These are phyloP conservation scores for Brachyhypopomus gauderio DNA, from an alignment of 2,113 vertebrate genomes.

Conservation along the genomic window DNA sequence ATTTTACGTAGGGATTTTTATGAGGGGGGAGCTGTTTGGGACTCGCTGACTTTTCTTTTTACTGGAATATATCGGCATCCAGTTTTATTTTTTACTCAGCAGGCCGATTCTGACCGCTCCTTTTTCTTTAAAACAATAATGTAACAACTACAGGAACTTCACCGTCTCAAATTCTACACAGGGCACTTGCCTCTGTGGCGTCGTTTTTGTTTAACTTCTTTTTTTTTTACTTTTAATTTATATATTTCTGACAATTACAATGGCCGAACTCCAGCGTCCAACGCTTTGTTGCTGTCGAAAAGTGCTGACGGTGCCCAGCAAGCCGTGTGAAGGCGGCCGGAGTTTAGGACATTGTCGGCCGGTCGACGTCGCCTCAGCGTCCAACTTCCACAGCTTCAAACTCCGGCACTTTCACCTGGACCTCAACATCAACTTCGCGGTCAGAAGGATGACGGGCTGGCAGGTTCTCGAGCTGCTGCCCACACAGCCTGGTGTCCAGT, in stretches of 20 bases:
- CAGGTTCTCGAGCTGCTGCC: slow-evolving; percentile 83
- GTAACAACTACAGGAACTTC: slow-evolving; percentile 9
- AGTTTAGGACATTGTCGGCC: slow-evolving; percentile 67
- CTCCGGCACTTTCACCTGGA: slow-evolving; percentile 87
- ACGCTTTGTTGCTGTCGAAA: slow-evolving; percentile 88
- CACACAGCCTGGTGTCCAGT: slow-evolving; percentile 71
- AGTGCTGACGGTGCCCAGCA: slow-evolving; percentile 67
- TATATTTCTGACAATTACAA: slow-evolving; percentile 40
- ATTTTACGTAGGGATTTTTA: slow-evolving; percentile 77
- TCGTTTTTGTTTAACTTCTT: background rate
- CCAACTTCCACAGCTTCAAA: slow-evolving; percentile 84
- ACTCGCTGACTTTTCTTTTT: slow-evolving; percentile 10
- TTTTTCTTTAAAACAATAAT: slow-evolving; percentile 21
- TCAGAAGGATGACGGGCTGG: slow-evolving; percentile 87
- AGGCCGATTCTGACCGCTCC: background rate
- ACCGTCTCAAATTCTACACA: no score
- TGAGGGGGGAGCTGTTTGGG: background rate
- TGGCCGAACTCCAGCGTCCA: slow-evolving; percentile 64
- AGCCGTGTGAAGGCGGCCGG: slow-evolving; percentile 58
- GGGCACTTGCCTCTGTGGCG: background rate
- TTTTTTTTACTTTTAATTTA: background rate
- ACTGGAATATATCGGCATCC: background rate
- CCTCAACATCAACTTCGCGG: slow-evolving; percentile 83
- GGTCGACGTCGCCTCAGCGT: slow-evolving; percentile 86
- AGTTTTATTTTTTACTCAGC: slow-evolving; percentile 12